Conservation (phyloP, 2,113 vertebrate genomes). For the Rhinolophus sinicus region DNA sequence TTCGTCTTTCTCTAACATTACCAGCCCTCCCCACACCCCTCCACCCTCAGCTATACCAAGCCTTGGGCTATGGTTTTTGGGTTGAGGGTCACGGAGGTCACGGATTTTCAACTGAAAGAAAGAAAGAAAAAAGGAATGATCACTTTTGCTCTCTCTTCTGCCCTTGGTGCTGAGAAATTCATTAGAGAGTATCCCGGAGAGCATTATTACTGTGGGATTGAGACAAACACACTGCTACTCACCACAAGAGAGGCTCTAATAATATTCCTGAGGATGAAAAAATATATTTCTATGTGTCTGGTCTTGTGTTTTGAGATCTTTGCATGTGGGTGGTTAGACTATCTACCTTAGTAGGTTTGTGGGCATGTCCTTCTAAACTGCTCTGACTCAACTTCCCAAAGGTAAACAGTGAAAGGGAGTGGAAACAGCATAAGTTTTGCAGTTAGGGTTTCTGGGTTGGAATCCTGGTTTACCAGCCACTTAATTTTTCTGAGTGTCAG, state of each 20-base stretch:
- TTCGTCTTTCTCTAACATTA: constrained; percentile 66
- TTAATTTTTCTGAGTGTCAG: not conserved
- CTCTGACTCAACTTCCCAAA: constrained; percentile 13
- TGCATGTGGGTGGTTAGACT: not conserved
- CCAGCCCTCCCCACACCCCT: not conserved
- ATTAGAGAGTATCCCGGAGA: not conserved
- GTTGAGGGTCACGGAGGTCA: constrained; percentile 73
- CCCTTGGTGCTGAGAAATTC: constrained; percentile 62
- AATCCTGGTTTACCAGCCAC: not conserved
- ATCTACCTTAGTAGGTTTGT: not conserved
- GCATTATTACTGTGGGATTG: constrained; percentile 14
- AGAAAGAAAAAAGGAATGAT: constrained; percentile 54
- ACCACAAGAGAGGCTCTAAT: not conserved
- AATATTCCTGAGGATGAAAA: not conserved
- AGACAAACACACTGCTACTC: not conserved
- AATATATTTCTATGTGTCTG: not conserved
- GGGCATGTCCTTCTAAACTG: constrained; percentile 4
- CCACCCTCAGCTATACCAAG: constrained; percentile 39
- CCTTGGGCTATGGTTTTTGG: constrained; percentile 74
- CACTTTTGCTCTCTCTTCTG: constrained; percentile 57
- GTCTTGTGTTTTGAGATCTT: not conserved
- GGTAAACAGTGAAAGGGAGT: not conserved
- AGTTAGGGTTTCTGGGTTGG: not conserved
- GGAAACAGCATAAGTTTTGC: not conserved
- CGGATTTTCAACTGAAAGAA: constrained; percentile 72